Evolutionary conservation across 1,140 invertebrate genomes (phyloP).

Genomic region (Rhyzopertha dominica): DNA sequence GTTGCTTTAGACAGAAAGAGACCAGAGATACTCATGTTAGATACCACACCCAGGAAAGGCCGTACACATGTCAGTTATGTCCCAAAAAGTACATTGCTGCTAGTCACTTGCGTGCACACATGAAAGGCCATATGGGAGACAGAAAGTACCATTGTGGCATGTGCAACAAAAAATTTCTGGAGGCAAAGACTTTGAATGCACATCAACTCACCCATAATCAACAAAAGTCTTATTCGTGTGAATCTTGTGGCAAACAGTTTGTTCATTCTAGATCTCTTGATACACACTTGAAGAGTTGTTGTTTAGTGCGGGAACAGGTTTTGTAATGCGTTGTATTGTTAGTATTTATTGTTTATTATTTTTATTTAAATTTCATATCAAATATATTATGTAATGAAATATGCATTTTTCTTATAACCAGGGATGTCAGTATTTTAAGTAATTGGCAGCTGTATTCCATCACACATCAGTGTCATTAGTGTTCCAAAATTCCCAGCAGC

Average conservation of each 20-base stretch:
- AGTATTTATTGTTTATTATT: too few relatives aligned
- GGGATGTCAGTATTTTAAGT: too few relatives aligned
- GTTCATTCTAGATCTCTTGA: too few relatives aligned
- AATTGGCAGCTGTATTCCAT: too few relatives aligned
- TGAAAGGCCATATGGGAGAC: slow-evolving; percentile 34
- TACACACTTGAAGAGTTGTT: too few relatives aligned
- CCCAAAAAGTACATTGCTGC: slow-evolving; percentile 47
- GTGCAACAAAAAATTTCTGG: slow-evolving; percentile 28
- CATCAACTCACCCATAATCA: slow-evolving; percentile 27
- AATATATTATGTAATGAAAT: too few relatives aligned
- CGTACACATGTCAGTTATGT: slow-evolving; percentile 56
- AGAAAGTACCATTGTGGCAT: slow-evolving; percentile 30
- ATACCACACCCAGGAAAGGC: slow-evolving; percentile 64
- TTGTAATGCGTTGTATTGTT: too few relatives aligned
- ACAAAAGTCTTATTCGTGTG: slow-evolving; percentile 24
- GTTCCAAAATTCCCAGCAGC: too few relatives aligned
- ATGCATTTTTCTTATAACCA: too few relatives aligned
- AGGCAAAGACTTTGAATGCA: slow-evolving; percentile 27
- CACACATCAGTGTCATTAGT: too few relatives aligned
- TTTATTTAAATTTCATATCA: too few relatives aligned
- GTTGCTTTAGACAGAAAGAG: slow-evolving; percentile 40
- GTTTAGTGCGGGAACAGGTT: too few relatives aligned
- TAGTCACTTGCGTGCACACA: slow-evolving; percentile 38
- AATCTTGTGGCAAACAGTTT: slow-evolving; percentile 25
- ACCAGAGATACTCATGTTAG: slow-evolving; percentile 56